These are phyloP conservation scores for Drosophila nasuta DNA, from an alignment of 1,140 invertebrate genomes.

Conservation along the genomic window DNA sequence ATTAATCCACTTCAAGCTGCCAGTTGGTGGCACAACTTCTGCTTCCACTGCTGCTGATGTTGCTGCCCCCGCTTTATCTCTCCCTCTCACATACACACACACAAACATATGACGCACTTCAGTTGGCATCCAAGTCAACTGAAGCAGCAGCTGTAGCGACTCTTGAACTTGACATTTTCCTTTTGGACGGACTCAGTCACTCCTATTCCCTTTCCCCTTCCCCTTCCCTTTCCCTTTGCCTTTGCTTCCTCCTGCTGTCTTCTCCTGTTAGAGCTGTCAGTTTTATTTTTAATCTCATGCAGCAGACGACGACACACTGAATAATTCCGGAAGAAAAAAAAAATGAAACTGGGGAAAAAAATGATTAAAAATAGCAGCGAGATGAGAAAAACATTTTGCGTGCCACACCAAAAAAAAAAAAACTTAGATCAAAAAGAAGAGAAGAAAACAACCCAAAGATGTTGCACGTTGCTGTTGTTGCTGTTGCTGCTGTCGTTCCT, in stretches of 20 bases:
- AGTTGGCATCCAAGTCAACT: slow-evolving; percentile 31
- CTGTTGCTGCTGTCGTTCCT: slow-evolving; percentile 25
- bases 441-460: slow-evolving; percentile 9
- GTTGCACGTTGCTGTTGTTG: slow-evolving; percentile 22
- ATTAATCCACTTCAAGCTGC: slow-evolving; percentile 78
- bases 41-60: background rate
- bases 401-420: slow-evolving; percentile 24
- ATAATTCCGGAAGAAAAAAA: slow-evolving; percentile 41
- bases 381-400: slow-evolving; percentile 27
- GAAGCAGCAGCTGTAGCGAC: slow-evolving; percentile 78
- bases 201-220: background rate
- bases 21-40: slow-evolving; percentile 27
- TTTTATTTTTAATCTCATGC: slow-evolving; percentile 77
- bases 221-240: background rate
- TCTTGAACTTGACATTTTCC: slow-evolving; percentile 82
- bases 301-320: slow-evolving; percentile 70
- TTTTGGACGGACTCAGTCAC: slow-evolving; percentile 22
- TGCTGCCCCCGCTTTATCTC: too few relatives aligned
- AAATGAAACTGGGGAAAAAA: slow-evolving; percentile 18
- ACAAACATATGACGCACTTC: slow-evolving; percentile 36
- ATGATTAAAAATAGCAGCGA: slow-evolving; percentile 58
- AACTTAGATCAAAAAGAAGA: slow-evolving; percentile 21
- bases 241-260: slow-evolving; percentile 12
- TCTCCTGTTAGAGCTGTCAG: slow-evolving; percentile 37
- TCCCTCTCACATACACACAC: slow-evolving; percentile 30